Evolutionary conservation across 2,797 vertebrate genomes (phyloP), one percentile per base, ranked within the genome.

Genomic region (Harpagifer antarcticus): DNA sequence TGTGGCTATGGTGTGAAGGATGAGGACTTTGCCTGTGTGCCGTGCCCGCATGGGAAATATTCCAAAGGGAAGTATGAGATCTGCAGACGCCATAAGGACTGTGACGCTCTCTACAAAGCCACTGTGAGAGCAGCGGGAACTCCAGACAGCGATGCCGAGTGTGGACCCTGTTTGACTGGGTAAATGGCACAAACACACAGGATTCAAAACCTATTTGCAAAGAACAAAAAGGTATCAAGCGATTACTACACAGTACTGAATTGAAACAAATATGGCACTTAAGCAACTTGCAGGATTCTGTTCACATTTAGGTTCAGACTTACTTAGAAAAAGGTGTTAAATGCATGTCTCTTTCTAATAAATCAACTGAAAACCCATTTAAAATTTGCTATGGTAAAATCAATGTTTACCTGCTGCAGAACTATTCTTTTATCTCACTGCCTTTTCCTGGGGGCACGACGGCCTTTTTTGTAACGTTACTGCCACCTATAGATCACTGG

Each of bases 1-100:
- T 99, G 98, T 42, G 97, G 97, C 52, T 98, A 97, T 0, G 98
- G 98, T 42, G 93, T 94, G 87, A 98, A 96, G 89, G 98, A 98
- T 0, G 97, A 98, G 3, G 96, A 96, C 87, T 99, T 98, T 0
- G 91, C 94, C 82, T 99, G 98, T 1, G 74, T 97, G 54, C 93
- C 96, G 9, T 99, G 98, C 78, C 95, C 96, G 0, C 93, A 96
- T 0, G 97, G 97, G 76, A 99, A 99, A 89, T 99, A 98, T 77
- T 99, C 98, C 72, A 97, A 95, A 91, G 98, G 98, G 72, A 98
- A 97, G 56, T 99, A 99, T 68, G 97, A 99, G 93, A 98, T 99
- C 87, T 99, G 98, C 93, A 92, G 97, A 64, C 92, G 98, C 5
- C 98, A 99, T 86, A 99, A 98, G 85, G 97, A 99, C 93, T 99